phyloP scores from a whole-genome alignment of 64 coral and sea anemone species.

The Trachythela sp. region DNA sequence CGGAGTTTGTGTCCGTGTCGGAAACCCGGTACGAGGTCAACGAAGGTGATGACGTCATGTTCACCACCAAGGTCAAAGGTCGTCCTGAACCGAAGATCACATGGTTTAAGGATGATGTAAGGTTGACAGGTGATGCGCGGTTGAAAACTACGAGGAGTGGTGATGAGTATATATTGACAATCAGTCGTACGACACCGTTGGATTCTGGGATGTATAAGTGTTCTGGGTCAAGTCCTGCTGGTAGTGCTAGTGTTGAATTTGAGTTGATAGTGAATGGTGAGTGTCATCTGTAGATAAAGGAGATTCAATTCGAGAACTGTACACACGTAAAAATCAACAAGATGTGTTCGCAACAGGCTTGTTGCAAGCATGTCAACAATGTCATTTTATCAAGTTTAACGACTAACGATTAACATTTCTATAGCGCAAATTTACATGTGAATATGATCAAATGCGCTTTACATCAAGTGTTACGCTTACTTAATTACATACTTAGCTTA shows the following conservation, averaged over 20 bases:
- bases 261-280: background rate
- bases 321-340: no score
- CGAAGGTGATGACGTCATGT: background rate
- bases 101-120: slow-evolving; percentile 12
- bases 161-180: background rate
- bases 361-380: no score
- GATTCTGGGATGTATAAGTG: slow-evolving; percentile 25
- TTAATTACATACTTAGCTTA: no score
- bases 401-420: no score
- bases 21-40: background rate
- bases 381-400: no score
- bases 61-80: background rate
- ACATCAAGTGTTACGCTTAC: no score
- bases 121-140: background rate
- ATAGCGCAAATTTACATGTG: no score
- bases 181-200: background rate
- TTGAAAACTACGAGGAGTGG: background rate
- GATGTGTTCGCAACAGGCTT: no score
- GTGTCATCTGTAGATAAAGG: no score
- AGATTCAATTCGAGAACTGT: no score
- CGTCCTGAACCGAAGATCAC: background rate
- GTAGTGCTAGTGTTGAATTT: background rate
- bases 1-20: background rate
- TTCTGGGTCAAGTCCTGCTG: background rate
- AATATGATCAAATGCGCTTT: no score